Conservation (phyloP, 64 coral and sea anemone genomes). For the Acropora tenuis region DNA sequence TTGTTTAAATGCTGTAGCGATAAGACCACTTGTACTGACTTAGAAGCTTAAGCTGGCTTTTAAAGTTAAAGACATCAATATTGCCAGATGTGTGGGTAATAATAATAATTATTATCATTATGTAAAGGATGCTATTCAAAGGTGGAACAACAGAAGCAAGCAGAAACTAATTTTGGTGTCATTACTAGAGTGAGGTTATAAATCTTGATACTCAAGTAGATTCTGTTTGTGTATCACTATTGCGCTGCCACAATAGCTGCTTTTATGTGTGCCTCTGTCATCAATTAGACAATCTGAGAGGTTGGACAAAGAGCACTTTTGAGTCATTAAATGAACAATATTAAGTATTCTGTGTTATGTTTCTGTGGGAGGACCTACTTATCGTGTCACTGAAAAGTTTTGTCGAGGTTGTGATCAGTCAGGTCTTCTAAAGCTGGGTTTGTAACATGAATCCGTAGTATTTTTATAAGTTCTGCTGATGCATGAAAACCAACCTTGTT, state of each 20-base stretch:
- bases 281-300: too few species aligned
- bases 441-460: background rate
- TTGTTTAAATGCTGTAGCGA: background rate
- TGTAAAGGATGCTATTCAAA: background rate
- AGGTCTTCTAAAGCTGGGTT: background rate
- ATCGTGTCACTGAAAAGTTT: background rate
- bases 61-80: background rate
- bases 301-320: background rate
- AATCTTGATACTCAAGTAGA: too few species aligned
- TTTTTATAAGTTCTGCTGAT: background rate
- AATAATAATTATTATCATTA: background rate
- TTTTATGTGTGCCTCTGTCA: background rate
- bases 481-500: background rate
- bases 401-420: background rate
- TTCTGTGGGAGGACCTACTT: background rate
- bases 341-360: background rate
- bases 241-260: background rate
- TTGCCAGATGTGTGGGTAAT: background rate
- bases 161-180: background rate
- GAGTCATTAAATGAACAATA: background rate
- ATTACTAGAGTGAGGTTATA: too few species aligned
- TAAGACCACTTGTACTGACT: background rate
- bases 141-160: background rate
- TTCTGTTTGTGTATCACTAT: too few species aligned
- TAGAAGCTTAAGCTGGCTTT: constrained; percentile 23